Conservation (phyloP, 1,140 invertebrate species). For the Halictus rubicundus region DNA sequence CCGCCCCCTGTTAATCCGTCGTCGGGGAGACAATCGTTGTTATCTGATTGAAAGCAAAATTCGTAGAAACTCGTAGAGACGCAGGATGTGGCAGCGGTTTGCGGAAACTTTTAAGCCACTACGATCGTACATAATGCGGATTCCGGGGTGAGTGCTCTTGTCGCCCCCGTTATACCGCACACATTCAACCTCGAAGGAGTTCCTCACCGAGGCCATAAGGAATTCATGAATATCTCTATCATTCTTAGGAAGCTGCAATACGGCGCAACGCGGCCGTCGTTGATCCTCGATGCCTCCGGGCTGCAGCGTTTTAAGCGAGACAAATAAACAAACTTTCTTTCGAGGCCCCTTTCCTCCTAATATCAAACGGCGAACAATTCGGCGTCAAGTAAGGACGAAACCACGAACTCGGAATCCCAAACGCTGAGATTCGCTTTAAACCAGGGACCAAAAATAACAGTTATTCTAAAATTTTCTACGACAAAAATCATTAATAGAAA, state of each 20-base stretch:
- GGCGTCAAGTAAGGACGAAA: too few species aligned
- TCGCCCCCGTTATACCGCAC: not conserved
- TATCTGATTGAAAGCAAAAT: not conserved
- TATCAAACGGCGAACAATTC: too few species aligned
- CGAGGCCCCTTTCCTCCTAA: too few species aligned
- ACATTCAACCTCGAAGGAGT: not conserved
- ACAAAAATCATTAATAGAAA: too few species aligned
- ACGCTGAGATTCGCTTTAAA: too few species aligned
- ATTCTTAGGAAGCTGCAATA: not conserved
- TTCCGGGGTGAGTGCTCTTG: not conserved
- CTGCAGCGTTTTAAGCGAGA: not conserved
- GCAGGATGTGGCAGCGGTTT: not conserved
- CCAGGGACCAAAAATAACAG: too few species aligned
- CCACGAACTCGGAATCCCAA: too few species aligned
- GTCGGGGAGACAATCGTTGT: not conserved
- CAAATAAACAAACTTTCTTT: not conserved
- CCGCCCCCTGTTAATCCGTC: not conserved
- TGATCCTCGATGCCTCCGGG: not conserved
- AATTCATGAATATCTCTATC: slow-evolving; percentile 8
- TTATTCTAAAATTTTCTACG: too few species aligned
- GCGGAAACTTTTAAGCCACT: not conserved
- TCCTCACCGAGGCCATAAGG: not conserved
- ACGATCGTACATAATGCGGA: not conserved
- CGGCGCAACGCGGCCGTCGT: not conserved
- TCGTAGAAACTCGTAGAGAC: not conserved